phyloP scores from a whole-genome alignment of 2,113 vertebrate species.

The Apus apus region DNA sequence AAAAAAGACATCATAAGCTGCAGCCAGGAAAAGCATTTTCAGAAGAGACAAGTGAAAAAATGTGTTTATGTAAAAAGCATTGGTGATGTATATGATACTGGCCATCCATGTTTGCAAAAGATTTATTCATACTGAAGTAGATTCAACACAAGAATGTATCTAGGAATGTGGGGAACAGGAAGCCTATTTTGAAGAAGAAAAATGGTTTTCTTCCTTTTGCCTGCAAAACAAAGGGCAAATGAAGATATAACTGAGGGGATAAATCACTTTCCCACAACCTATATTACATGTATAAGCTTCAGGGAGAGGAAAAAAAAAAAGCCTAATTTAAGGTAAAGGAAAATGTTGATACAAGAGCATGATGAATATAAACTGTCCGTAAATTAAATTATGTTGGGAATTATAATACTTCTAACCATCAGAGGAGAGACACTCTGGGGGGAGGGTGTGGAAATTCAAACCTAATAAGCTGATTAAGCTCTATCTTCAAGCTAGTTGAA shows the following conservation, averaged over 20 bases:
- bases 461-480: background rate
- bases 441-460: background rate
- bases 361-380: background rate
- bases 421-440: background rate
- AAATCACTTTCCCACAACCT: background rate
- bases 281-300: background rate
- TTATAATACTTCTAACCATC: background rate
- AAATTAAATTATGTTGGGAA: slow-evolving; percentile 24
- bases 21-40: background rate
- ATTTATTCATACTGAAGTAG: background rate
- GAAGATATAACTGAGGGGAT: background rate
- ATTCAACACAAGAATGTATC: background rate
- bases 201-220: background rate
- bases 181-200: background rate
- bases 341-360: background rate
- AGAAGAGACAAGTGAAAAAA: background rate
- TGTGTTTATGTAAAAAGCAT: background rate
- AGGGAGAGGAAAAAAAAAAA: background rate
- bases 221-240: background rate
- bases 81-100: background rate
- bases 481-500: background rate
- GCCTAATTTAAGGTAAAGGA: background rate
- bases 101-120: background rate
- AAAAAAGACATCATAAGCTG: background rate
- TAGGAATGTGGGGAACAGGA: background rate